Conservation (phyloP, 2,888 invertebrate genomes). For the Petrophora chlorosata region DNA sequence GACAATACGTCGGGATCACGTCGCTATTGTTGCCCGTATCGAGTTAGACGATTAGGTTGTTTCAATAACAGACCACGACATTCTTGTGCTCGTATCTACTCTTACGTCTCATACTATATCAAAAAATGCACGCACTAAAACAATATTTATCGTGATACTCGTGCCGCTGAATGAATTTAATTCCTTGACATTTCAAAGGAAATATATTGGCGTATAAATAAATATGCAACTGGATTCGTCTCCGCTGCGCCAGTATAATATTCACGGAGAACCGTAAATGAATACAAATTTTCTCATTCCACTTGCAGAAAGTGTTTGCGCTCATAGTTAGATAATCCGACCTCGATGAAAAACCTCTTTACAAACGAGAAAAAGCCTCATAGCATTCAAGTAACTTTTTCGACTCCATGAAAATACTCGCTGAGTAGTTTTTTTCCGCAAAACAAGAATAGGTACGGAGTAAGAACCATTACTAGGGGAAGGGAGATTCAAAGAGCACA, state of each 20-base stretch:
- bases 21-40: conserved; percentile 67
- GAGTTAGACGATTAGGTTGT: conserved; percentile 71
- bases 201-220: not conserved
- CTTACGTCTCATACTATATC: not conserved
- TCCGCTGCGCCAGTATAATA: not conserved
- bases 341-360: conserved; percentile 11
- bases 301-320: not conserved
- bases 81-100: conserved; percentile 12
- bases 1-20: conserved; percentile 69
- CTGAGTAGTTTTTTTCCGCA: conserved; percentile 24
- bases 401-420: conserved; percentile 27
- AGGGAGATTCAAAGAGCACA: conserved; percentile 45
- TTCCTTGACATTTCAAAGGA: not conserved
- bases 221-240: not conserved
- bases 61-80: conserved; percentile 58
- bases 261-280: conserved; percentile 1
- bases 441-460: conserved; percentile 40
- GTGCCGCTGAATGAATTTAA: not conserved
- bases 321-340: not conserved
- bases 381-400: conserved; percentile 23
- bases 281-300: conserved; percentile 14
- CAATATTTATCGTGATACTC: too few species aligned
- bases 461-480: conserved; percentile 33
- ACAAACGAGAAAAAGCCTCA: not conserved
- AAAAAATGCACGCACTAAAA: too few species aligned